A percentile compares a stretch with the other conserved stretches of the same genome.
Conservation (phyloP, 2,888 invertebrate genomes). For the Limnephilus auricula region DNA sequence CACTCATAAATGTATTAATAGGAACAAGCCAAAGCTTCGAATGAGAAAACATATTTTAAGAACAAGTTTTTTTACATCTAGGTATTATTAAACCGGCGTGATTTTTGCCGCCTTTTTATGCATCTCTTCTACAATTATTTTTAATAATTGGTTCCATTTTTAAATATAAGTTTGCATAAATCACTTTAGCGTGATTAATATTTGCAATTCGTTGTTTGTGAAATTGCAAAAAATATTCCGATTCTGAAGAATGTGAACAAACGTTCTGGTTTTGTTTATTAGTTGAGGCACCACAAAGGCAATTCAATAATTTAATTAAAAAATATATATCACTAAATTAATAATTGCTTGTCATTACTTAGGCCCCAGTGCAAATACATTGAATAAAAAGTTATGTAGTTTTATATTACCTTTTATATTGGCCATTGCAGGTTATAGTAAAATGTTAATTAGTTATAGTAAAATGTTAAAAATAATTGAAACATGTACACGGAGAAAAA, state of each 20-base stretch:
- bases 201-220: neutral
- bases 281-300: neutral
- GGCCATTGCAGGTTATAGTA: neutral
- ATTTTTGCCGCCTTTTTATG: neutral
- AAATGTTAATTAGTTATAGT: no score
- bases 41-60: neutral
- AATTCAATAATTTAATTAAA: neutral
- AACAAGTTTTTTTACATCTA: neutral
- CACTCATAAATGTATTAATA: neutral
- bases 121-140: neutral
- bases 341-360: neutral
- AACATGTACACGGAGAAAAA: no score
- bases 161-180: neutral
- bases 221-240: neutral
- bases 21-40: neutral
- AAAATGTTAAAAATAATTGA: neutral
- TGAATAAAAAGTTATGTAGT: neutral
- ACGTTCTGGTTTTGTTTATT: neutral
- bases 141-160: neutral
- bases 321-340: neutral
- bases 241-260: neutral
- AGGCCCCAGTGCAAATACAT: neutral
- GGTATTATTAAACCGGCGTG: neutral
- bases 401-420: no score
- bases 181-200: neutral